phyloP scores from a whole-genome alignment of 2,797 vertebrate species.

The Lerista edwardsae region DNA sequence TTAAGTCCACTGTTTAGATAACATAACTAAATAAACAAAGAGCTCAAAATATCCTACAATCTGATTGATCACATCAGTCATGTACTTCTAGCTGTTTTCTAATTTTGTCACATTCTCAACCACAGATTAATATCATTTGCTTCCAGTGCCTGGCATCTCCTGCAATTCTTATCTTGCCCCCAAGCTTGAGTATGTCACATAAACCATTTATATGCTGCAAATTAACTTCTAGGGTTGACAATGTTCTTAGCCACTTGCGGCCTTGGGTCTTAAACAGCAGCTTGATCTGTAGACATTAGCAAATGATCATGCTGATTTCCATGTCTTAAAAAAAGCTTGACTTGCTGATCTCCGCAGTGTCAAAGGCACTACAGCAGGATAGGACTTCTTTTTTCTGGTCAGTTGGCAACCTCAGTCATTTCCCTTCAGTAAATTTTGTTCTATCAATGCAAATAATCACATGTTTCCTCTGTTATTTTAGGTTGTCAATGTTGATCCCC shows the following conservation, averaged over 20 bases:
- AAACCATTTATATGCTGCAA: neutral
- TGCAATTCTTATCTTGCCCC: neutral
- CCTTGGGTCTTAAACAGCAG: neutral
- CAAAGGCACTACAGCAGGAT: neutral
- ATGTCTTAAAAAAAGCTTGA: neutral
- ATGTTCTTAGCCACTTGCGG: neutral
- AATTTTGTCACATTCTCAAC: no score
- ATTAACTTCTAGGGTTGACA: neutral
- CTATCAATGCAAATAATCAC: neutral
- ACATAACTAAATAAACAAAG: neutral
- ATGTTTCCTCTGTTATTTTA: neutral
- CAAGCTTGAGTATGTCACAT: neutral
- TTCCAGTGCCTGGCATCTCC: neutral
- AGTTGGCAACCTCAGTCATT: neutral
- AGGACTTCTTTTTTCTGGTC: neutral
- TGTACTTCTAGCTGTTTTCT: neutral
- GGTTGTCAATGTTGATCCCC: neutral
- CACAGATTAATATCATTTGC: no score
- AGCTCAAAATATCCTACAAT: neutral
- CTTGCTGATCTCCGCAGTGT: neutral
- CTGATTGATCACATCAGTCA: neutral
- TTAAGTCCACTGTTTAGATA: neutral
- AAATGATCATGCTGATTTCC: neutral
- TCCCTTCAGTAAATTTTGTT: neutral
- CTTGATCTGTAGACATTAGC: neutral